A percentile compares a stretch with the other conserved stretches of the same genome.
Conservation (phyloP, 23 tunicate genomes). For the Botrylloides violaceus region DNA sequence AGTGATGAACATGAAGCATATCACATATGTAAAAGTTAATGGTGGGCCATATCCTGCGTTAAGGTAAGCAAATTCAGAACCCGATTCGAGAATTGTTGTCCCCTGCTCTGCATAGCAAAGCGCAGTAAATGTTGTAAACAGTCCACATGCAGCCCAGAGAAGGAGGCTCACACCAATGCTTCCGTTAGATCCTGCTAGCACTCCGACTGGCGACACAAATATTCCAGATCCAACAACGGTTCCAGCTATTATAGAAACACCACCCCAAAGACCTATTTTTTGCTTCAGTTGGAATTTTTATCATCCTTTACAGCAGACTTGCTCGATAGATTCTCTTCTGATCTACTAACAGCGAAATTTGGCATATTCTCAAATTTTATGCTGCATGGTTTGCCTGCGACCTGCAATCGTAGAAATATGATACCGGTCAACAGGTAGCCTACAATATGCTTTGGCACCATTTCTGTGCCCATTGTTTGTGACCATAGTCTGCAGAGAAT, state of each 20-base stretch:
- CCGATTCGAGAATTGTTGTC: slow-evolving; percentile 27
- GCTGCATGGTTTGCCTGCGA: too few relatives aligned
- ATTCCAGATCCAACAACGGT: slow-evolving; percentile 40
- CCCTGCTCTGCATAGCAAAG: slow-evolving; percentile 67
- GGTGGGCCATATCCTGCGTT: slow-evolving; percentile 45
- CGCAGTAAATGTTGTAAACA: slow-evolving; percentile 22
- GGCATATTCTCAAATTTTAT: too few relatives aligned
- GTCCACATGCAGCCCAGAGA: slow-evolving; percentile 45
- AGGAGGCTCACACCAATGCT: slow-evolving; percentile 54
- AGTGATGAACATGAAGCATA: neutral
- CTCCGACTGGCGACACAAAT: slow-evolving; percentile 56
- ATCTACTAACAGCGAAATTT: too few relatives aligned
- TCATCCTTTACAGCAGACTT: too few relatives aligned
- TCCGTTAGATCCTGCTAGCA: slow-evolving; percentile 31
- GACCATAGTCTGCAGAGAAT: too few relatives aligned
- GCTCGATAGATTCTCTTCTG: too few relatives aligned
- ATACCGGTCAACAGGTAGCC: too few relatives aligned
- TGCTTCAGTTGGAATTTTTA: neutral
- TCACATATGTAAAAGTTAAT: slow-evolving; percentile 25
- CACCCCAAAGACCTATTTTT: slow-evolving; percentile 14
- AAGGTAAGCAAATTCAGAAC: slow-evolving; percentile 31
- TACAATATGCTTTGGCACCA: too few relatives aligned
- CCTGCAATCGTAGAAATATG: too few relatives aligned
- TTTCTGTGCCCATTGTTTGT: too few relatives aligned
- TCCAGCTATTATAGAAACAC: slow-evolving; percentile 21